Evolutionary conservation across 2,113 vertebrate genomes (phyloP).

Genomic region (Chroicocephalus ridibundus): DNA sequence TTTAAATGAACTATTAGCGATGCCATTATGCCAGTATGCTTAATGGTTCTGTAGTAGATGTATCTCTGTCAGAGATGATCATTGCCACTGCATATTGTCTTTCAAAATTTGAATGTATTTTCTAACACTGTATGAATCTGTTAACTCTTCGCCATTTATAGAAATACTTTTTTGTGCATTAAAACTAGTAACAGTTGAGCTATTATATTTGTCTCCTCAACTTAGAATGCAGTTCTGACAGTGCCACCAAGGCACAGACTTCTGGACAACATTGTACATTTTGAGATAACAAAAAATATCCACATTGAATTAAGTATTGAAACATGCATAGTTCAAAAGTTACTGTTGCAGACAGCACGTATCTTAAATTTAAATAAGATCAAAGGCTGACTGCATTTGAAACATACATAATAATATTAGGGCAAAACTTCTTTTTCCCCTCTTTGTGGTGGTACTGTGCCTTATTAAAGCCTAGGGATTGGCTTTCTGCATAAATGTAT

Average conservation of each 20-base stretch:
- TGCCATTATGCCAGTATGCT: neutral
- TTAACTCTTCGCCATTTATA: neutral
- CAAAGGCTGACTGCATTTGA: constrained; percentile 46
- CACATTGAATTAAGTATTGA: neutral
- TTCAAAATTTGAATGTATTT: neutral
- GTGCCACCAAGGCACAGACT: neutral
- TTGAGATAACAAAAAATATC: neutral
- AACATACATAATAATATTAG: constrained; percentile 39
- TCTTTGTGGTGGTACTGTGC: neutral
- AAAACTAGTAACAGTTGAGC: neutral
- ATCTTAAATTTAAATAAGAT: constrained; percentile 57
- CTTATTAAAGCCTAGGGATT: constrained; percentile 43
- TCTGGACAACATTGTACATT: neutral
- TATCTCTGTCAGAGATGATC: neutral
- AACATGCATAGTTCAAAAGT: neutral
- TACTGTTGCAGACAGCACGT: constrained; percentile 13
- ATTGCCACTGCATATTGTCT: neutral
- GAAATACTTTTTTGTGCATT: neutral
- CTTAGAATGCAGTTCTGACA: neutral
- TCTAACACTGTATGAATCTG: neutral
- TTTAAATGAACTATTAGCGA: neutral
- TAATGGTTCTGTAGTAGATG: neutral
- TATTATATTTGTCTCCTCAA: neutral
- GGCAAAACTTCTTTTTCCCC: neutral
- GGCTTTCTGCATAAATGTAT: constrained; percentile 16